phyloP scores from a whole-genome alignment of 1,140 invertebrate species.

The Brachionus asplanchnoidis region DNA sequence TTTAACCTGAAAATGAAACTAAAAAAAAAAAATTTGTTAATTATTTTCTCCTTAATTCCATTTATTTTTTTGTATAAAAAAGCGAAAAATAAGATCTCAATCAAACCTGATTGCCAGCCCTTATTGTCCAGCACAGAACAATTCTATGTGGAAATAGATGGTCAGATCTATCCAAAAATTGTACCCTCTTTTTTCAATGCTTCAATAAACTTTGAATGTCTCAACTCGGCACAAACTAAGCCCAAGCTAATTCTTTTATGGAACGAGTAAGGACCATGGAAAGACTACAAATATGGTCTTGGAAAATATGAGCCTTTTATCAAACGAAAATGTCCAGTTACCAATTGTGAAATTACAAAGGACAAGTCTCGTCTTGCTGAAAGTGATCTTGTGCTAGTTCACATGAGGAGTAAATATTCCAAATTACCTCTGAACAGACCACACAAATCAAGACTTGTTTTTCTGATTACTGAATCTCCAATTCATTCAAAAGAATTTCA shows the following conservation, averaged over 20 bases:
- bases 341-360: conserved; percentile 33
- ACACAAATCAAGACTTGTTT: neutral
- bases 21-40: too few species aligned
- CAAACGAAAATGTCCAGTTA: neutral
- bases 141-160: neutral
- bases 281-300: neutral
- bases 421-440: neutral
- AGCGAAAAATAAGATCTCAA: neutral
- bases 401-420: conserved; percentile 3
- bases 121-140: neutral
- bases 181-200: conserved; percentile 17
- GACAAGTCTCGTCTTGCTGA: neutral
- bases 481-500: neutral
- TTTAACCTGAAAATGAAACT: too few species aligned
- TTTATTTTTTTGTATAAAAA: too few species aligned
- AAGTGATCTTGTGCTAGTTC: conserved; percentile 12
- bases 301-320: neutral
- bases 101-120: neutral
- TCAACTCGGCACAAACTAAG: neutral
- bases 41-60: too few species aligned
- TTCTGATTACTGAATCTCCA: conserved; percentile 21
- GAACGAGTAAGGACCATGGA: neutral
- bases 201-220: conserved; percentile 20
- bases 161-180: neutral
- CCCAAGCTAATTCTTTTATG: conserved; percentile 19